Percentiles rank a stretch among this genome's conserved stretches.
These are phyloP conservation scores for Steinernema carpocapsae DNA, from an alignment of 2,888 invertebrate genomes.

Conservation along the genomic window DNA sequence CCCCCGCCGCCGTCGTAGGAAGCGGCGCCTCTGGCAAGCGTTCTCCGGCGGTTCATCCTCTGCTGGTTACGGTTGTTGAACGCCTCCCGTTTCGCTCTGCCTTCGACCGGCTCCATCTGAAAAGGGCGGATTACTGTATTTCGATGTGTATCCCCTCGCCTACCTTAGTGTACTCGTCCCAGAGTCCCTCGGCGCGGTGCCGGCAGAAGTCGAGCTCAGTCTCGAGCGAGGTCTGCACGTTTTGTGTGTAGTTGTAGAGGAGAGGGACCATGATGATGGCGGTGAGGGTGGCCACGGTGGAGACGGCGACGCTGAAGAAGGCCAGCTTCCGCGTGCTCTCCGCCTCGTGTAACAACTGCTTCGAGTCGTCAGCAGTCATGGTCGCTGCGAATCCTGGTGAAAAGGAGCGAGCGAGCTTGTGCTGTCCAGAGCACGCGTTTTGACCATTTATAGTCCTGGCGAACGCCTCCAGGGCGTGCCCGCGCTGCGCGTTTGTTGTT, in stretches of 20 bases:
- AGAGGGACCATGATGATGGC: conserved; percentile 65
- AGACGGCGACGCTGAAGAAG: conserved; percentile 55
- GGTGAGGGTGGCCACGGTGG: conserved; percentile 63
- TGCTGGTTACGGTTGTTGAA: conserved; percentile 18
- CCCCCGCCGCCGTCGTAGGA: conserved; percentile 22
- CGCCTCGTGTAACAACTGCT: conserved; percentile 47
- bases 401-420: too few relatives aligned
- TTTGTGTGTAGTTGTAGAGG: conserved; percentile 53
- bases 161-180: conserved; percentile 58
- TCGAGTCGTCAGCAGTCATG: conserved; percentile 36
- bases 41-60: background rate
- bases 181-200: conserved; percentile 58
- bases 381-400: too few relatives aligned
- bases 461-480: conserved; percentile 11
- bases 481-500: background rate
- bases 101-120: conserved; percentile 11
- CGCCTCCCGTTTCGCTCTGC: background rate
- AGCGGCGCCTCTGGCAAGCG: background rate
- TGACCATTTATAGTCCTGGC: background rate
- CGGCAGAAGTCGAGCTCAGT: conserved; percentile 66
- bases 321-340: conserved; percentile 52
- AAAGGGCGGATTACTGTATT: too few relatives aligned
- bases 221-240: conserved; percentile 59
- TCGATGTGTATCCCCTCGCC: too few relatives aligned
- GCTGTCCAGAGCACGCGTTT: too few relatives aligned